phyloP scores from a whole-genome alignment of 2,888 invertebrate genomes.

The Pristionchus japonicus region DNA sequence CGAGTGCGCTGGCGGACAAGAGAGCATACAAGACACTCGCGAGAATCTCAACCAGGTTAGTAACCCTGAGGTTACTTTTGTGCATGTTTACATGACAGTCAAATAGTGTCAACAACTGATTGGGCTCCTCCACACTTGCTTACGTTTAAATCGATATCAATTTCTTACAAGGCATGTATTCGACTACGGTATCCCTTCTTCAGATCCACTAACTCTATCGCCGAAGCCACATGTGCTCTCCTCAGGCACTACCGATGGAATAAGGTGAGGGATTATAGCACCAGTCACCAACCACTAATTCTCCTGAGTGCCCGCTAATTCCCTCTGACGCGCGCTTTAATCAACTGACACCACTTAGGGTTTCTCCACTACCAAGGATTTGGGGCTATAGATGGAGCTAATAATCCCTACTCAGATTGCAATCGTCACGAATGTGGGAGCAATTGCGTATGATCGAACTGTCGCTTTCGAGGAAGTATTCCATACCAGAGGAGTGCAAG shows the following conservation, averaged over 20 bases:
- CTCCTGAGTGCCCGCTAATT: neutral
- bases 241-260: constrained; percentile 71
- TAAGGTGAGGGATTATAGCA: constrained; percentile 56
- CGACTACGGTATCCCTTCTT: neutral
- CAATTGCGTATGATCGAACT: constrained; percentile 68
- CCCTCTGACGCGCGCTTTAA: neutral
- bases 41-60: neutral
- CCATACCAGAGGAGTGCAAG: constrained; percentile 63
- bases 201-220: constrained; percentile 73
- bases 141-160: too few species aligned
- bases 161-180: too few species aligned
- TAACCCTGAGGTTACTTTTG: too few species aligned
- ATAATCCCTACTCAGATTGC: constrained; percentile 57
- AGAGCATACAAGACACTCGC: constrained; percentile 28
- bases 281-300: neutral
- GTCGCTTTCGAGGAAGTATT: constrained; percentile 73
- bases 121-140: too few species aligned
- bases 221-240: constrained; percentile 67
- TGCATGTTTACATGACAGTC: too few species aligned
- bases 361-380: neutral
- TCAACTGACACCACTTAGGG: neutral
- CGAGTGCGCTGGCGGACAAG: constrained; percentile 21
- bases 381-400: too few species aligned
- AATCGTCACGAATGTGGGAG: constrained; percentile 71
- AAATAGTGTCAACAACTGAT: too few species aligned